Evolutionary conservation across 2,797 vertebrate species (phyloP).

Genomic region (Molossus alvarezi): DNA sequence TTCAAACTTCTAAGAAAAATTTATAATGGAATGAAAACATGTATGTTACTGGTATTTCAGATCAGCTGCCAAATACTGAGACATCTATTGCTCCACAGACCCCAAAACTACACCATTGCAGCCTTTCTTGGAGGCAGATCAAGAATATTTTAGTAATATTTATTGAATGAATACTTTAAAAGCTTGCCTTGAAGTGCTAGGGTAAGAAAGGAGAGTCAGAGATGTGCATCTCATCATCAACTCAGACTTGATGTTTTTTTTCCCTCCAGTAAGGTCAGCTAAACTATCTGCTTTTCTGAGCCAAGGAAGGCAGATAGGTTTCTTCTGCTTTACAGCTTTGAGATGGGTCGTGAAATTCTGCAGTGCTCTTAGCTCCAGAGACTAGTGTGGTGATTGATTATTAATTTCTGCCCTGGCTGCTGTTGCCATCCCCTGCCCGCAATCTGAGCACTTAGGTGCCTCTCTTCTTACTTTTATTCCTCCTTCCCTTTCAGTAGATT

Average conservation of each 20-base stretch:
- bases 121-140: constrained; percentile 53
- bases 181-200: not conserved
- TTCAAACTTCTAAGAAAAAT: constrained; percentile 66
- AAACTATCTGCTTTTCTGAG: not conserved
- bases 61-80: constrained; percentile 26
- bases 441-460: not conserved
- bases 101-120: constrained; percentile 33
- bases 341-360: not conserved
- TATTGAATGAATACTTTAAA: constrained; percentile 51
- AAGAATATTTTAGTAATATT: constrained; percentile 65
- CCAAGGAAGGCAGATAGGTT: not conserved
- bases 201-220: not conserved
- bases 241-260: not conserved
- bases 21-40: constrained; percentile 34
- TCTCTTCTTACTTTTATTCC: not conserved
- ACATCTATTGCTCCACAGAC: constrained; percentile 26
- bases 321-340: not conserved
- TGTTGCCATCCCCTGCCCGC: not conserved
- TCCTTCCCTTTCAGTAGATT: not conserved
- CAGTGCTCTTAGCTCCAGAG: not conserved
- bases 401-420: not conserved
- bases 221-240: not conserved
- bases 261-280: not conserved
- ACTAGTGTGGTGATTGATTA: not conserved
- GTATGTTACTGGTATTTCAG: constrained; percentile 66